Evolutionary conservation across 2,888 invertebrate genomes (phyloP), one percentile per base, ranked within the genome.

Genomic region (Linnaemya tessellans): DNA sequence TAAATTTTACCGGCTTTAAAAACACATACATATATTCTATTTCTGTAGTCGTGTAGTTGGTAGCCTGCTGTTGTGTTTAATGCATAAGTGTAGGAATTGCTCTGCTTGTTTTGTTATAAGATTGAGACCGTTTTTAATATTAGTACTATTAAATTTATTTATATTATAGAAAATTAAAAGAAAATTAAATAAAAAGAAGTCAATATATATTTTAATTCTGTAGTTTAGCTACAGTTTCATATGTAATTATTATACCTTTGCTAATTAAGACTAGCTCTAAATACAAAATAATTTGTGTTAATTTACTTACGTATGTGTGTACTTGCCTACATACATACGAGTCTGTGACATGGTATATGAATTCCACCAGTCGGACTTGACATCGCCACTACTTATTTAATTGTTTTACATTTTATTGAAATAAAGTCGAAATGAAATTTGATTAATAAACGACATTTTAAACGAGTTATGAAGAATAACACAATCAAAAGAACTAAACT

Each of bases 391-490:
- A 41, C 22, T 46, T n/a, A 43, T 46, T 65, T 73, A n/a, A 43
- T 64, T 65, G 38, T 35, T 46, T 56, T 54, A 25, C 8, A 11
- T 70, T 56, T 65, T 56, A 18, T 46, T 71, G 46, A 73, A 80
- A 43, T 54, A 11, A 43, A 67, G 18, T 30, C 35, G 30, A 67
- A 49, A 46, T 46, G 18, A 65, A 71, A 56, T 54, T 58, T 67
- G 68, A 62, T 60, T 65, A 58, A 68, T 54, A 54, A 56, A 67
- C 15, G 70, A 35, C 56, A 75, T 46, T 38, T 46, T 67, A 73
- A 73, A 58, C 43, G 20, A 60, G 30, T 35, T 49, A 35, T 67
- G 70, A 46, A 78, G 65, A 78, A 83, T 41, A 58, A 65, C 10
- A 58, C 22, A 11, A 20, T 46, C 46, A 62, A 11, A 60, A 73